Evolutionary conservation across 2,888 invertebrate species (phyloP).

Genomic region (Thysanoteuthis rhombus): DNA sequence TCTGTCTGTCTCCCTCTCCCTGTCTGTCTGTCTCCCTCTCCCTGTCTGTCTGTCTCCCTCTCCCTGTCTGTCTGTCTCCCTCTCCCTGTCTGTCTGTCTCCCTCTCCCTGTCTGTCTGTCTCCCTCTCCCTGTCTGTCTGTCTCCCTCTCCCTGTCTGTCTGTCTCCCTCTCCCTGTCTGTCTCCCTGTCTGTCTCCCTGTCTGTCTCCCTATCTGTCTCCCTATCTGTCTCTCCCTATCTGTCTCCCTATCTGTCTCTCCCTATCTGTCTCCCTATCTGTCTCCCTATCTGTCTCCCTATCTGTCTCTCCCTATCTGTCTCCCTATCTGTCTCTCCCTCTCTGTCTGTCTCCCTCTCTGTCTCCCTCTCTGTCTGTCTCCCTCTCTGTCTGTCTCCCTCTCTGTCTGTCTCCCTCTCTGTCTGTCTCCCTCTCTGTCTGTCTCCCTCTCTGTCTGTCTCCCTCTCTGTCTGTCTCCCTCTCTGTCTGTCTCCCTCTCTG

Average conservation of each 20-base stretch:
- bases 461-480: too few relatives aligned
- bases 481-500: not conserved
- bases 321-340: not conserved
- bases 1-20: not conserved
- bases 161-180: too few relatives aligned
- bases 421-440: not conserved
- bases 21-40: not conserved
- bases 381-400: not conserved
- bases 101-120: not conserved
- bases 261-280: not conserved
- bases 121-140: too few relatives aligned
- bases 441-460: not conserved
- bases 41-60: too few relatives aligned
- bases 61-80: too few relatives aligned
- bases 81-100: not conserved
- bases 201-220: too few relatives aligned
- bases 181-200: not conserved
- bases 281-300: too few relatives aligned
- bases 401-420: not conserved
- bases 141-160: not conserved
- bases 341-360: too few relatives aligned
- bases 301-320: not conserved
- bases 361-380: not conserved
- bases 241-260: not conserved
- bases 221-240: not conserved